Evolutionary conservation across 2,888 invertebrate genomes (phyloP), one percentile per base, ranked within the genome.

Genomic region (Arctia plantaginis): DNA sequence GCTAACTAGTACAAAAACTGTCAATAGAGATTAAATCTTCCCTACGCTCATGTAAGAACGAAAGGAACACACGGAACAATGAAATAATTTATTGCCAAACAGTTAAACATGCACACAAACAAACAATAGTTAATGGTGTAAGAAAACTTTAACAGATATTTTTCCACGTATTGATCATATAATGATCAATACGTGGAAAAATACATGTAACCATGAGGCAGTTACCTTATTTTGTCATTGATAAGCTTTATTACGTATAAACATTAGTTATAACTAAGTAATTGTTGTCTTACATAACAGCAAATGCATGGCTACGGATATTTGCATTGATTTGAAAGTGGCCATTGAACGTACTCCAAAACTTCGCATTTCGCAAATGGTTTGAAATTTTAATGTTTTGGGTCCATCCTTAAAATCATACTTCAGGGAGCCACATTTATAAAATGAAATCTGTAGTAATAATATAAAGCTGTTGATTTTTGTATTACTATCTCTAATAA

Each of bases 61-160:
- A 88, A 89, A 90, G 84, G 83, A 82, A 86, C 82, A 86, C 82
- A 87, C 85, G 83, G 86, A 90, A 93, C 94, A 93, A 93, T 93
- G 89, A 89, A 88, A 91, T 92, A 93, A 91, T 91, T 86, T 85
- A 90, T 93, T 92, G 90, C 92, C 83, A 87, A 90, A 90, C 85
- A 81, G 73, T 55, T 55, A 55, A 20, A 55, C 51, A 55, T n/a
- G 51, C 51, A 55, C n/a, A n/a, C 12, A 23, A 55, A 79, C 80
- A 89, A 91, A 89, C 79, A 76, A 81, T 75, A 35, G 75, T 55
- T 73, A 79, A 76, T 77, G 66, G 77, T 68, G 75, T 71, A 81
- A 84, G 79, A 89, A 87, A 82, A 87, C 85, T 78, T 78, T 77
- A 78, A 83, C 80, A 90, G 88, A 90, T 55, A 90, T 89, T 86